A percentile compares a stretch with the other conserved stretches of the same genome.
Evolutionary conservation across 2,797 vertebrate genomes (phyloP).

Genomic region (Eulemur albifrons): DNA sequence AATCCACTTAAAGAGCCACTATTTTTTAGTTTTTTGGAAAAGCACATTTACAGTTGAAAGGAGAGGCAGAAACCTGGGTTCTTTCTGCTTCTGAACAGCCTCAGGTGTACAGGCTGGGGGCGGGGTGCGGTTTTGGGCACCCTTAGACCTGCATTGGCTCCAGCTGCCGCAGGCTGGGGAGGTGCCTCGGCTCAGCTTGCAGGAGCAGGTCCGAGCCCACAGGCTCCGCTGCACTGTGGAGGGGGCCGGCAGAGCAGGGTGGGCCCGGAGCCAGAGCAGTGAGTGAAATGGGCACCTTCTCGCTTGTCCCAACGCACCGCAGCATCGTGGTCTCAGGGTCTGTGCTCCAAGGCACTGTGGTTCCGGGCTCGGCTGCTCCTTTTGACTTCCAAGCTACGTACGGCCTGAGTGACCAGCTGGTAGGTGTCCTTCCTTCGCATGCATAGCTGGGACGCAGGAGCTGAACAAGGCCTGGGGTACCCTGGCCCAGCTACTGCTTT

Average conservation of each 20-base stretch:
- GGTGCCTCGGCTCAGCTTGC: not conserved
- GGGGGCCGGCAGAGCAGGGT: not conserved
- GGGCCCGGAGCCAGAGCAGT: not conserved
- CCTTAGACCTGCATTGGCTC: not conserved
- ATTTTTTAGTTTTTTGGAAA: not conserved
- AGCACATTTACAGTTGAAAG: not conserved
- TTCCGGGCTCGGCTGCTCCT: constrained; percentile 77
- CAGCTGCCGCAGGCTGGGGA: not conserved
- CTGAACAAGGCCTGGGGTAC: not conserved
- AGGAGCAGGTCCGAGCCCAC: not conserved
- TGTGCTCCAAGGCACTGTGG: constrained; percentile 79
- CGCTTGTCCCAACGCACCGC: not conserved
- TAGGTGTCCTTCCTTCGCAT: constrained; percentile 73
- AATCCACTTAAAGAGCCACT: not conserved
- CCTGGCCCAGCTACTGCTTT: not conserved
- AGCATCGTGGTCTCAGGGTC: constrained; percentile 89
- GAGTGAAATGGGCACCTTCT: not conserved
- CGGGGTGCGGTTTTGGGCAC: no score
- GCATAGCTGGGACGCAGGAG: fast-evolving
- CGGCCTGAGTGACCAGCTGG: constrained; percentile 82
- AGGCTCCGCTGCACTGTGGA: no score
- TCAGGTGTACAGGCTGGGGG: not conserved
- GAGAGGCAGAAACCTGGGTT: no score
- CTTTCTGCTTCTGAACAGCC: not conserved
- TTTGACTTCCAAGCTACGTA: constrained; percentile 87